phyloP scores from a whole-genome alignment of 2,113 vertebrate species.

The Holacanthus passer region DNA sequence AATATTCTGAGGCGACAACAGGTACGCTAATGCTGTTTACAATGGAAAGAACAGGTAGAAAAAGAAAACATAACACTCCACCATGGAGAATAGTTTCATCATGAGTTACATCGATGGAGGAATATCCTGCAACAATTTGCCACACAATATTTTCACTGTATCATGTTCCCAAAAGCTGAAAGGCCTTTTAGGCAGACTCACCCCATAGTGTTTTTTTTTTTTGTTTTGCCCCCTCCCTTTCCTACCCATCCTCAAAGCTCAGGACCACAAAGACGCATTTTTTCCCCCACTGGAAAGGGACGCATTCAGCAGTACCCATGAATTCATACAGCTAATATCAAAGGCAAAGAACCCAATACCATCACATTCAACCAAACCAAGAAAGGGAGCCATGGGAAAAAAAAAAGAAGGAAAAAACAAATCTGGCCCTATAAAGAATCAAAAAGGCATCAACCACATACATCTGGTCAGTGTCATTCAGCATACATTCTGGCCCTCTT shows the following conservation, averaged over 20 bases:
- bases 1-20: constrained; percentile 65
- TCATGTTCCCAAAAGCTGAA: constrained; percentile 63
- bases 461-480: constrained; percentile 84
- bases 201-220: constrained; percentile 37
- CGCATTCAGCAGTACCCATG: constrained; percentile 86
- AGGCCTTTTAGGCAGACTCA: constrained; percentile 66
- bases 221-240: not conserved
- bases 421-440: constrained; percentile 85
- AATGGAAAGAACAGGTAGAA: constrained; percentile 52
- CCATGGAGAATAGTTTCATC: constrained; percentile 60
- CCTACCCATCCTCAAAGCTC: constrained; percentile 79
- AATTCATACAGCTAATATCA: constrained; percentile 84
- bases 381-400: constrained; percentile 69
- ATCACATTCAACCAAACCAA: constrained; percentile 68
- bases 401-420: constrained; percentile 81
- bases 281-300: constrained; percentile 78
- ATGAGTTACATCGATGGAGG: constrained; percentile 51
- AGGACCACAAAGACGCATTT: constrained; percentile 81
- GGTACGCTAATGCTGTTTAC: constrained; percentile 60
- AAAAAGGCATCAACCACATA: constrained; percentile 88
- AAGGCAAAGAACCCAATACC: constrained; percentile 83
- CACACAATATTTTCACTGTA: constrained; percentile 61
- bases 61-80: constrained; percentile 53
- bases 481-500: constrained; percentile 92
- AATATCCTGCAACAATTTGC: constrained; percentile 63